These are phyloP conservation scores for Leucophenga maculata DNA, from an alignment of 2,888 invertebrate species.

Conservation along the genomic window DNA sequence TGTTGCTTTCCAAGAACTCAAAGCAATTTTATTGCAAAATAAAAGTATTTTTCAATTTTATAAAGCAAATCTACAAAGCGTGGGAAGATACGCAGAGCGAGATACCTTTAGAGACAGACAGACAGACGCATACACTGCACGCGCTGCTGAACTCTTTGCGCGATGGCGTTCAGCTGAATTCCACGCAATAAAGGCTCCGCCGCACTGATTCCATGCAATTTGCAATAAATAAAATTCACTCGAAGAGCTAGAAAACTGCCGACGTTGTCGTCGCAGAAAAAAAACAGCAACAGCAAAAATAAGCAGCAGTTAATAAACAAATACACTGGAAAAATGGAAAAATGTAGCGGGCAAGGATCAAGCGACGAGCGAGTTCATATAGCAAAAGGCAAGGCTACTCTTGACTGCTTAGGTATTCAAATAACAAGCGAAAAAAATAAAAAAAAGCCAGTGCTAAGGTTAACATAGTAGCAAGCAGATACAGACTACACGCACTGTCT, in stretches of 20 bases:
- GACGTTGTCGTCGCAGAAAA: constrained; percentile 26
- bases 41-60: not conserved
- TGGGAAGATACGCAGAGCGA: not conserved
- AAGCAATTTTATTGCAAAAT: constrained; percentile 3
- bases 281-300: constrained; percentile 39
- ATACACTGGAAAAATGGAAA: not conserved
- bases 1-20: not conserved
- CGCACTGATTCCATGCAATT: constrained; percentile 61
- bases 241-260: constrained; percentile 48
- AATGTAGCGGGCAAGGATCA: not conserved
- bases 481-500: not conserved
- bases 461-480: constrained; percentile 1
- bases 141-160: not conserved
- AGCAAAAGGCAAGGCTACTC: not conserved
- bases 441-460: constrained; percentile 15
- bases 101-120: not conserved
- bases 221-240: constrained; percentile 63
- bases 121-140: not conserved
- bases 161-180: constrained; percentile 33
- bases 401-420: not conserved
- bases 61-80: not conserved
- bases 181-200: constrained; percentile 54
- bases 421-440: not conserved
- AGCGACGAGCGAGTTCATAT: not conserved
- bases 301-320: constrained; percentile 33